phyloP scores from a whole-genome alignment of 2,888 invertebrate genomes.

The Drosophila ezoana region DNA sequence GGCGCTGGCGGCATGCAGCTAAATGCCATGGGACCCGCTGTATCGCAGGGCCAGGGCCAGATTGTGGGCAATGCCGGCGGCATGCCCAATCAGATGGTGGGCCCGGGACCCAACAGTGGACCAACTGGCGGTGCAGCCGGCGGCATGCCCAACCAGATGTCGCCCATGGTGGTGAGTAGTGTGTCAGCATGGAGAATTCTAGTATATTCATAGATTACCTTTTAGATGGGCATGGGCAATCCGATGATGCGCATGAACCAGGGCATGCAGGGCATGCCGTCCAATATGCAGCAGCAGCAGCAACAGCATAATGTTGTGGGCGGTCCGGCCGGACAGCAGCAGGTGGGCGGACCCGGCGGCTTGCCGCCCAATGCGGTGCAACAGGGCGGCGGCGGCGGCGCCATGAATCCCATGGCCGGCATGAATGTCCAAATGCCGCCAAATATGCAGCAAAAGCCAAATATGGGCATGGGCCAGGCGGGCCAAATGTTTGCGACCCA shows the following conservation, averaged over 20 bases:
- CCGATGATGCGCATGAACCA: slow-evolving; percentile 86
- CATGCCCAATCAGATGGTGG: slow-evolving; percentile 82
- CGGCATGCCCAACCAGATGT: slow-evolving; percentile 56
- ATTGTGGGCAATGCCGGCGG: slow-evolving; percentile 72
- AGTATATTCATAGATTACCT: no score
- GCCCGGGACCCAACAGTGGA: slow-evolving; percentile 81
- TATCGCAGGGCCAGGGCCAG: slow-evolving; percentile 70
- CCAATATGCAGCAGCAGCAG: slow-evolving; percentile 86
- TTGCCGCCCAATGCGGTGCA: slow-evolving; percentile 78
- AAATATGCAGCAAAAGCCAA: slow-evolving; percentile 82
- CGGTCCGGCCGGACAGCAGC: slow-evolving; percentile 65
- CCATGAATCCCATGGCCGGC: slow-evolving; percentile 79
- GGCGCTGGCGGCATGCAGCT: slow-evolving; percentile 46
- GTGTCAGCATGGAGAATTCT: no score
- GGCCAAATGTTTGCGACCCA: slow-evolving; percentile 86
- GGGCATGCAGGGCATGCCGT: slow-evolving; percentile 83
- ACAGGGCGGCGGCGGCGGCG: slow-evolving; percentile 71
- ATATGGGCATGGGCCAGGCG: slow-evolving; percentile 84
- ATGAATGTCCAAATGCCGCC: slow-evolving; percentile 81
- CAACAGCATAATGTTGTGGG: slow-evolving; percentile 73
- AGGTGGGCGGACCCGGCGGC: slow-evolving; percentile 67
- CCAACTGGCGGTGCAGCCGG: slow-evolving; percentile 74
- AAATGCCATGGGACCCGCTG: slow-evolving; percentile 59
- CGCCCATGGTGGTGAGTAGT: slow-evolving; percentile 57
- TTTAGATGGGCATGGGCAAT: slow-evolving; percentile 82